phyloP scores from a whole-genome alignment of 2,113 vertebrate genomes.

The Leptodactylus fuscus region DNA sequence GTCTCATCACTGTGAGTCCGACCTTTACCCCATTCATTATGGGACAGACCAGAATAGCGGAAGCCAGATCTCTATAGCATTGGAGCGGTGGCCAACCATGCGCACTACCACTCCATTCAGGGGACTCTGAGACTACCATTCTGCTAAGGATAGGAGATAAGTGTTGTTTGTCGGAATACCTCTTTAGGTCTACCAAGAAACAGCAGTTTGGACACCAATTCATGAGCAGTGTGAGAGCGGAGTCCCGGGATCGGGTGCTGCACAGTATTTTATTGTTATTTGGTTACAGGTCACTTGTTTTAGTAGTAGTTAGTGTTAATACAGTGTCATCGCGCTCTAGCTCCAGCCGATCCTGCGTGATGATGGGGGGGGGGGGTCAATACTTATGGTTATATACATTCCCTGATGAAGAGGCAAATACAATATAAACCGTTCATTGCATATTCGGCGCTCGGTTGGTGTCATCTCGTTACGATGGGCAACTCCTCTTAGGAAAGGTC shows the following conservation, averaged over 20 bases:
- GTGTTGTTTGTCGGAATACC: too few species aligned
- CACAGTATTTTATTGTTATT: background rate
- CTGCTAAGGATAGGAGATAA: too few species aligned
- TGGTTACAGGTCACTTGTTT: background rate
- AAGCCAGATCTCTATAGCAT: too few species aligned
- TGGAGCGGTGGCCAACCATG: too few species aligned
- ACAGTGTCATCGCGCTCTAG: background rate
- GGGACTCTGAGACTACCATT: too few species aligned
- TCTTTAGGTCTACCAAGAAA: too few species aligned
- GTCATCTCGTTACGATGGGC: too few species aligned
- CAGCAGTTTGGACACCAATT: background rate
- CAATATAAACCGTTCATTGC: background rate
- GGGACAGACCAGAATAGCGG: too few species aligned
- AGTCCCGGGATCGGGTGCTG: background rate
- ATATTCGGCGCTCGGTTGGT: background rate
- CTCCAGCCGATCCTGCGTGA: background rate
- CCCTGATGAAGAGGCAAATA: background rate
- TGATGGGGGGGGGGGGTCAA: background rate
- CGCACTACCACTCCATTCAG: too few species aligned
- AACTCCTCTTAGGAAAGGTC: background rate
- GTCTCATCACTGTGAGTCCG: too few species aligned
- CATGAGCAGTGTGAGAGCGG: too few species aligned
- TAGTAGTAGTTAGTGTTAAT: background rate
- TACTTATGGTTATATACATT: background rate
- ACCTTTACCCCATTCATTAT: too few species aligned